phyloP scores from a whole-genome alignment of 37 sponge, comb jelly and placozoan species.

The Bolinopsis microptera region DNA sequence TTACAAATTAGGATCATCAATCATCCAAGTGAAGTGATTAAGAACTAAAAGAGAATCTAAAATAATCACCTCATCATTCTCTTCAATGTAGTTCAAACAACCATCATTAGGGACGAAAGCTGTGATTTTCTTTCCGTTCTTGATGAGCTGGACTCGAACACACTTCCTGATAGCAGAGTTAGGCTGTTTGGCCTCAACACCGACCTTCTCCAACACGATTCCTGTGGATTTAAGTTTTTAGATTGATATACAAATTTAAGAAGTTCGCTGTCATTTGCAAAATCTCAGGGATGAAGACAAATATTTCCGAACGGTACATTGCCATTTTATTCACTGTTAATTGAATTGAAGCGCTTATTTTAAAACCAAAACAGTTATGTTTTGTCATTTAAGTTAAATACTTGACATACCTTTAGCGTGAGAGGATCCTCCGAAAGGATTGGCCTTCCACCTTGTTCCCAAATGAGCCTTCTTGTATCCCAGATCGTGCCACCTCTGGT shows the following conservation, averaged over 20 bases:
- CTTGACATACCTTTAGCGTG: constrained; percentile 78
- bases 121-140: constrained; percentile 99
- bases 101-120: constrained; percentile 98
- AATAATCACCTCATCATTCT: constrained; percentile 86
- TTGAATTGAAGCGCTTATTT: no score
- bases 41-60: no score
- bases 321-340: no score
- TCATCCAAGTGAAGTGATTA: no score
- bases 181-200: constrained; percentile 99
- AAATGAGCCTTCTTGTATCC: constrained; percentile 91
- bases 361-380: no score
- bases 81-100: constrained; percentile 95
- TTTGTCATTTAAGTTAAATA: no score
- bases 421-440: constrained; percentile 97
- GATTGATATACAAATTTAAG: no score
- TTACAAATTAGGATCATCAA: no score
- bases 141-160: constrained; percentile 95
- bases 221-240: constrained; percentile 68
- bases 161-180: constrained; percentile 98
- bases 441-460: constrained; percentile 94
- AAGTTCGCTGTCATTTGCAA: no score
- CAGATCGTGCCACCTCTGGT: constrained; percentile 92
- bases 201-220: constrained; percentile 98
- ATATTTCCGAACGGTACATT: no score
- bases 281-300: no score